A percentile compares a stretch with the other conserved stretches of the same genome.
These are phyloP conservation scores for Pogonomyrmex barbatus DNA, from an alignment of 1,140 invertebrate genomes.

Conservation along the genomic window DNA sequence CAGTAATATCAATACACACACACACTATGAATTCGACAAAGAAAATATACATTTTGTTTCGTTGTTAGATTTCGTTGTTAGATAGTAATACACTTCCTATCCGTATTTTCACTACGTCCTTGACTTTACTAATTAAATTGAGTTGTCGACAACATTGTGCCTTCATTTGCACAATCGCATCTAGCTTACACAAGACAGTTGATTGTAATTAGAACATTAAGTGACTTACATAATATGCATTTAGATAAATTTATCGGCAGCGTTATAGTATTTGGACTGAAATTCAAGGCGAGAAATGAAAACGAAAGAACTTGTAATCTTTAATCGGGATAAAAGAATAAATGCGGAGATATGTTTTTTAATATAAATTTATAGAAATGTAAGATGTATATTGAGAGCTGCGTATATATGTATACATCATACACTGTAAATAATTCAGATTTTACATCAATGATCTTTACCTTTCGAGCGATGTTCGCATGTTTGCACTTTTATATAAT, in stretches of 20 bases:
- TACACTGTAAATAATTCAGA: slow-evolving; percentile 41
- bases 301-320: neutral
- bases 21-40: neutral
- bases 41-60: neutral
- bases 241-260: neutral
- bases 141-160: slow-evolving; percentile 46
- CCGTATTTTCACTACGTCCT: neutral
- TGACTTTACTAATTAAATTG: slow-evolving; percentile 27
- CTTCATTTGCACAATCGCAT: slow-evolving; percentile 47
- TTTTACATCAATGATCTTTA: slow-evolving; percentile 27
- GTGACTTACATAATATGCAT: neutral
- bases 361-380: slow-evolving; percentile 32
- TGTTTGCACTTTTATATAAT: slow-evolving; percentile 60
- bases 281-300: neutral
- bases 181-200: slow-evolving; percentile 39
- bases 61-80: neutral
- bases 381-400: slow-evolving; percentile 5
- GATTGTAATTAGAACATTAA: slow-evolving; percentile 43
- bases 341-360: neutral
- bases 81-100: neutral
- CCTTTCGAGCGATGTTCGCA: slow-evolving; percentile 19
- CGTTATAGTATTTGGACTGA: neutral
- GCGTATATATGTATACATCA: neutral
- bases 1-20: neutral
- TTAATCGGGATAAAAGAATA: neutral